Evolutionary conservation across 2,113 vertebrate species (phyloP), one percentile per base, ranked within the genome.

Genomic region (Egretta garzetta): DNA sequence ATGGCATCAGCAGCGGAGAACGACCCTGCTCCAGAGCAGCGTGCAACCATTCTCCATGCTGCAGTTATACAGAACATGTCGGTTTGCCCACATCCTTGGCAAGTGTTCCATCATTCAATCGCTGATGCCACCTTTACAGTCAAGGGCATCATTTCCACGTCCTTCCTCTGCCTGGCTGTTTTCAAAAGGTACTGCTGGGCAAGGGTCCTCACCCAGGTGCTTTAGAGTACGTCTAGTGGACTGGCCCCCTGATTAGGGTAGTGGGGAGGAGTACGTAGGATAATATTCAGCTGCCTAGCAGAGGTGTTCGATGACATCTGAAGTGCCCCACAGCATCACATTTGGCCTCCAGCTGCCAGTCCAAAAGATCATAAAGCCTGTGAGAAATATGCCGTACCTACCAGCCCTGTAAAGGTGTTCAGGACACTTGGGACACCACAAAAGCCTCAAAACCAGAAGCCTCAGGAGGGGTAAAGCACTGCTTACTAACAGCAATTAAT

Each of bases 21-120:
- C 2, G 8, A 72, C 26, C 10, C 37, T 56, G 70, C 64, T 71
- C 50, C 13, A 26, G 67, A 72, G 52, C 43, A 76, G 60, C 0
- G 1, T 14, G 32, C 35, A 80, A 33, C 39, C 30, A 7, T 1
- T 2, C 39, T 62, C 30, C 0, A 1, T 0, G 3, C 59, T 16
- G 79, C 0, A 0, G 1, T 70, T 60, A 41, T 1, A 43, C 0
- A 4, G 62, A 92, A 63, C 12, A 3, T 2, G 12, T 41, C 8
- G 49, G 30, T 28, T 32, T 80, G 58, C 32, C 39, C 53, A 35
- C 14, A 33, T 56, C 39, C 60, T 56, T 60, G 58, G 19, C 71
- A 60, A 52, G n/a, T 10, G n/a, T 23, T 60, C 39, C 7, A 1
- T 18, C 59, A 20, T 24, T 64, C 85, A 33, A 18, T 47, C 35